phyloP scores from a whole-genome alignment of 2,113 vertebrate species.

The Etia nguti region DNA sequence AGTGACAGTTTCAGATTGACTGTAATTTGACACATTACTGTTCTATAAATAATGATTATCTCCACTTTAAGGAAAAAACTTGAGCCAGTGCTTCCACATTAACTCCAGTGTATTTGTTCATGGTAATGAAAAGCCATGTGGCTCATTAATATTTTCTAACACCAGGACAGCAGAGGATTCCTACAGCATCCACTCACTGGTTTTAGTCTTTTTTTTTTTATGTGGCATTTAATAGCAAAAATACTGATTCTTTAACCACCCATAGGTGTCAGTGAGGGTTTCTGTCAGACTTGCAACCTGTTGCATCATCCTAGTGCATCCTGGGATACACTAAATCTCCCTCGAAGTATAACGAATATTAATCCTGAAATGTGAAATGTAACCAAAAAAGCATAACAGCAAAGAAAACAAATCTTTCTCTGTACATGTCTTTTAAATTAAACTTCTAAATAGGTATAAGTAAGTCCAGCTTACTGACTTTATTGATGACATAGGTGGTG shows the following conservation, averaged over 20 bases:
- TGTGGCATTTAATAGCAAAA: background rate
- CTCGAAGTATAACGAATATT: background rate
- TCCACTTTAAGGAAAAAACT: background rate
- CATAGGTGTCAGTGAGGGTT: background rate
- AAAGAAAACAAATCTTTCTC: background rate
- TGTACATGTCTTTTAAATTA: background rate
- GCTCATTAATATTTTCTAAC: background rate
- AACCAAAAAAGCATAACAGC: background rate
- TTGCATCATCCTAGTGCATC: background rate
- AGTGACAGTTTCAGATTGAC: background rate
- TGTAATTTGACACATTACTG: background rate
- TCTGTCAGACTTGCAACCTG: background rate
- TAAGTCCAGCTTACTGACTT: background rate
- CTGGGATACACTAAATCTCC: background rate
- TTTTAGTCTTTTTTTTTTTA: background rate
- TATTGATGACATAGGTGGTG: background rate
- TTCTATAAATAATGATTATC: background rate
- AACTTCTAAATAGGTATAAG: background rate
- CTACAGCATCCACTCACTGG: no score
- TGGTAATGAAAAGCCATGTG: background rate
- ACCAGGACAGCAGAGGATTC: background rate
- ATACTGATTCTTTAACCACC: background rate
- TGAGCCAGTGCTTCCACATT: background rate
- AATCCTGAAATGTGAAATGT: background rate
- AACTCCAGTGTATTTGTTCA: background rate